Percentiles rank a stretch among this genome's conserved stretches.
Evolutionary conservation across 1,140 invertebrate species (phyloP).

Genomic region (Pseudomyrmex pallidus): DNA sequence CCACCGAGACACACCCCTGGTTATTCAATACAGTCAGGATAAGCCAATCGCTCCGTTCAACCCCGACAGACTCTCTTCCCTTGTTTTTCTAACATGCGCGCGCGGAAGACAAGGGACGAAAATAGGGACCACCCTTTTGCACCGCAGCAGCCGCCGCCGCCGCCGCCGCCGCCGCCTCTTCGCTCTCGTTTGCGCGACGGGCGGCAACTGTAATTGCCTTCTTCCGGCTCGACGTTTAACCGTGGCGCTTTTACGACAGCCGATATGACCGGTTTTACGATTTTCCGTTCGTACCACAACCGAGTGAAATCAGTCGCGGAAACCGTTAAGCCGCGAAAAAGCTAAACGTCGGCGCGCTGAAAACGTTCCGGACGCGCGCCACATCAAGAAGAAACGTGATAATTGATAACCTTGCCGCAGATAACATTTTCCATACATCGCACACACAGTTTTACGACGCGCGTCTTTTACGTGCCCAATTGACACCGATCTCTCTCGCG

Average conservation of each 20-base stretch:
- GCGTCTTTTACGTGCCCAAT: neutral
- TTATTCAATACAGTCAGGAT: constrained; percentile 49
- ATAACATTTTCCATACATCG: constrained; percentile 51
- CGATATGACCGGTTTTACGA: constrained; percentile 74
- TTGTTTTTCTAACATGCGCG: neutral
- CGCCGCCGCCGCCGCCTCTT: neutral
- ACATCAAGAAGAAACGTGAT: constrained; percentile 58
- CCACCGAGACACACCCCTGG: neutral
- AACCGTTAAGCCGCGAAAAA: constrained; percentile 68
- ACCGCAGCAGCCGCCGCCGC: no score
- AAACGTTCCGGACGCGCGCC: neutral
- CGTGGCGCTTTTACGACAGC: constrained; percentile 67
- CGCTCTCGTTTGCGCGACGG: constrained; percentile 58
- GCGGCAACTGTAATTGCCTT: constrained; percentile 63
- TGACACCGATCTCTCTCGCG: neutral
- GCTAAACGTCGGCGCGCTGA: constrained; percentile 38
- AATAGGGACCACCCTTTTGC: constrained; percentile 15
- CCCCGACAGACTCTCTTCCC: neutral
- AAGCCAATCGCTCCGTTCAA: constrained; percentile 42
- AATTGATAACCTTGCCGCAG: constrained; percentile 65
- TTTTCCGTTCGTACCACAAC: constrained; percentile 34
- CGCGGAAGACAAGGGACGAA: constrained; percentile 2
- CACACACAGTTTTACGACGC: neutral
- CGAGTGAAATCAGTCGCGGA: constrained; percentile 55
- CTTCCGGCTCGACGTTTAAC: constrained; percentile 53